These are phyloP conservation scores for Pitta sordida DNA, from an alignment of 2,113 vertebrate genomes.

Conservation along the genomic window DNA sequence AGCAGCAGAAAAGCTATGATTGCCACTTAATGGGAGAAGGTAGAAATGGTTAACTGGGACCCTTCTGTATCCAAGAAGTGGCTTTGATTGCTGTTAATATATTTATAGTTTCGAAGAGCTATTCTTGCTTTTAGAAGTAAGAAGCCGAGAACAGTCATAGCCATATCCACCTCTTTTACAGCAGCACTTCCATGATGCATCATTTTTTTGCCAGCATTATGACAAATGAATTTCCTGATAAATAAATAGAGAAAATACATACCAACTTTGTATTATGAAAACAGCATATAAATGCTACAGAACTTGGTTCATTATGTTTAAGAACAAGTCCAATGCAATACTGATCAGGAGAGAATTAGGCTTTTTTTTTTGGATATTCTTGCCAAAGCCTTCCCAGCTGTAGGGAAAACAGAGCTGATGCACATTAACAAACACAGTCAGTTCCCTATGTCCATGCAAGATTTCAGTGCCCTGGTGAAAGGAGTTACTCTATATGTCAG, in stretches of 20 bases:
- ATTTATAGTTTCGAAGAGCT: neutral
- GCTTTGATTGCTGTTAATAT: neutral
- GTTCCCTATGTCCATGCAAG: neutral
- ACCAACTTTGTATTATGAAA: neutral
- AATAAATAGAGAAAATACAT: neutral
- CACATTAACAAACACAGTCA: neutral
- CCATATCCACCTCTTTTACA: neutral
- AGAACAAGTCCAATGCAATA: neutral
- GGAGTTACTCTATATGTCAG: neutral
- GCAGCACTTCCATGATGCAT: neutral
- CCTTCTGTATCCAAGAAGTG: slow-evolving; percentile 13
- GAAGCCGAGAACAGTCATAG: neutral
- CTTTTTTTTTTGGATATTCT: neutral
- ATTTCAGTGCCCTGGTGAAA: neutral
- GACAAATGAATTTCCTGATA: neutral
- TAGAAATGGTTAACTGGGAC: slow-evolving; percentile 28
- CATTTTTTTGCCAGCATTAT: neutral
- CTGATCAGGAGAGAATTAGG: neutral
- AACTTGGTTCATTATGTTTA: neutral
- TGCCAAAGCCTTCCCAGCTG: neutral
- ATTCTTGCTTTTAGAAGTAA: neutral
- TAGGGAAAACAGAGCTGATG: neutral
- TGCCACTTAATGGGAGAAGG: slow-evolving; percentile 8
- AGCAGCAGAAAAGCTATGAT: neutral
- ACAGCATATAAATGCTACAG: neutral